Evolutionary conservation across 2,113 vertebrate genomes (phyloP).

Genomic region (Ciconia maguari): DNA sequence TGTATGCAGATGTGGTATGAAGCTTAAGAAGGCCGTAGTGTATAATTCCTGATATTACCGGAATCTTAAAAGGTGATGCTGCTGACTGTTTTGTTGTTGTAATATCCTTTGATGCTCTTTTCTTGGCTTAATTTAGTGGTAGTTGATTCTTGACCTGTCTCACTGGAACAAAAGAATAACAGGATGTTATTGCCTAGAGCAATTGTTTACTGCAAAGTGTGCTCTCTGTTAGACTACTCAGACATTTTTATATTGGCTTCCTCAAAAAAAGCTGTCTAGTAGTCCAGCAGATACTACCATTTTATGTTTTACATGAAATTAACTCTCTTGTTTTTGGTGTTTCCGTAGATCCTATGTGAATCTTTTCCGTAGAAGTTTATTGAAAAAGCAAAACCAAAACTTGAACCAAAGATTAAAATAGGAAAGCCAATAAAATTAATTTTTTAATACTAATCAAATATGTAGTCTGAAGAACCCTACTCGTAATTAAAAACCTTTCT

Average conservation of each 20-base stretch:
- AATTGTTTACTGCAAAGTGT: constrained; percentile 1
- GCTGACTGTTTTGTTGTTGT: background rate
- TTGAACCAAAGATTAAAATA: background rate
- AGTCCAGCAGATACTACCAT: background rate
- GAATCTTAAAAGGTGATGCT: background rate
- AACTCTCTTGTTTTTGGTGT: background rate
- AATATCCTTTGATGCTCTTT: background rate
- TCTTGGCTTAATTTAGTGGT: background rate
- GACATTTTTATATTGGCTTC: background rate
- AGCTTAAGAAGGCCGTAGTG: background rate
- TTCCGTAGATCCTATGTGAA: background rate
- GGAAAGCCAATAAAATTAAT: background rate
- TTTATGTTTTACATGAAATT: background rate
- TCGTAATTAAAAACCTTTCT: background rate
- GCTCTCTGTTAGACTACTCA: background rate
- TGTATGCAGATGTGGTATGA: background rate
- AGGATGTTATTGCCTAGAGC: constrained; percentile 48
- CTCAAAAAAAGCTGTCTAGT: background rate
- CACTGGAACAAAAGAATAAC: constrained; percentile 31
- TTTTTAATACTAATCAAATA: background rate
- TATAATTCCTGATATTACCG: background rate
- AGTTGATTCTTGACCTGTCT: constrained; percentile 25
- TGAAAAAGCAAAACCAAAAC: background rate
- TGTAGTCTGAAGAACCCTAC: background rate
- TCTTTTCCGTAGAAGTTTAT: background rate